Percentiles rank a stretch among this genome's conserved stretches.
phyloP scores from a whole-genome alignment of 1,140 invertebrate genomes.

The Theocolax elegans region DNA sequence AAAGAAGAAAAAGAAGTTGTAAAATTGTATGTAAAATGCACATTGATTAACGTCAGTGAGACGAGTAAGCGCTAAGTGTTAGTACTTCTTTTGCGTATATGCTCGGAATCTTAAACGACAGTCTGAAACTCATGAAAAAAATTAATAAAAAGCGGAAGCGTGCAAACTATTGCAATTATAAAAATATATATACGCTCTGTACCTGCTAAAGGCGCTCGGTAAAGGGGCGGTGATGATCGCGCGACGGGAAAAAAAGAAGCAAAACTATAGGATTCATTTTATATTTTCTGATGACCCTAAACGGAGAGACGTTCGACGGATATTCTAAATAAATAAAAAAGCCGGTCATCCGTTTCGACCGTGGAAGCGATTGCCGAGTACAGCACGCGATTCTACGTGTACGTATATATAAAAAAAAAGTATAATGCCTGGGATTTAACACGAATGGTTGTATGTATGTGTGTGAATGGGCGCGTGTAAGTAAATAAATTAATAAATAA shows the following conservation, averaged over 20 bases:
- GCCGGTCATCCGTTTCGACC: slow-evolving; percentile 33
- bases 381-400: slow-evolving; percentile 17
- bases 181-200: slow-evolving; percentile 11
- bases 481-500: slow-evolving; percentile 35
- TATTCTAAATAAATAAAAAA: slow-evolving; percentile 33
- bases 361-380: slow-evolving; percentile 19
- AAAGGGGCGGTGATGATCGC: neutral
- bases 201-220: neutral
- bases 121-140: slow-evolving; percentile 20
- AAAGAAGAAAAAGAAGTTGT: slow-evolving; percentile 10
- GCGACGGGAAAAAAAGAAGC: neutral
- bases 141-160: neutral
- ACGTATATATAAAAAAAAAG: slow-evolving; percentile 26
- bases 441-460: slow-evolving; percentile 11
- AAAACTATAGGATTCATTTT: slow-evolving; percentile 23
- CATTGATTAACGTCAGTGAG: neutral
- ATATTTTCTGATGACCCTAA: slow-evolving; percentile 23
- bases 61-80: neutral
- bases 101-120: neutral
- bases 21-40: neutral
- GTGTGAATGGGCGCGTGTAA: slow-evolving; percentile 9
- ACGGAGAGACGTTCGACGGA: slow-evolving; percentile 9
- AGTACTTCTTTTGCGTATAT: neutral
- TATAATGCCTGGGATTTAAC: slow-evolving; percentile 15
- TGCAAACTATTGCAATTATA: neutral